These are phyloP conservation scores for Nysson spinosus DNA, from an alignment of 2,888 invertebrate species.

Conservation along the genomic window DNA sequence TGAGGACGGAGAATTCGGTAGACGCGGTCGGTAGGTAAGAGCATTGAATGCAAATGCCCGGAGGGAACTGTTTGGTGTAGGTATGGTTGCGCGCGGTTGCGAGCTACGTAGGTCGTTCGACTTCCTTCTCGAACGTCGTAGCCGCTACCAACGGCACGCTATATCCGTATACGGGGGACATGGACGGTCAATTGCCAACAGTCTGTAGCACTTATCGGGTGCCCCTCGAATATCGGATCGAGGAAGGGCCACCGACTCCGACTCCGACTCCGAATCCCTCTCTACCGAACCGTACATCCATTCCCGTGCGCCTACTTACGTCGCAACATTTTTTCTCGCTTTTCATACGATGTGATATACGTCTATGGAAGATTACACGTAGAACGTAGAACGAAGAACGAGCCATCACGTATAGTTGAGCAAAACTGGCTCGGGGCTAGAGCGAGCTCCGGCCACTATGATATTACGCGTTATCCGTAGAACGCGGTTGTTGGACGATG, in stretches of 20 bases:
- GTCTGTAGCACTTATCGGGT: slow-evolving; percentile 24
- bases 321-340: no score
- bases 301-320: not conserved
- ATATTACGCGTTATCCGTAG: no score
- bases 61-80: slow-evolving; percentile 44
- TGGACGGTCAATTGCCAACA: slow-evolving; percentile 46
- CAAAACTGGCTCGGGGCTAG: no score
- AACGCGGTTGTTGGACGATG: no score
- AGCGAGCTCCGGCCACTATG: no score
- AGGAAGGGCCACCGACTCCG: not conserved
- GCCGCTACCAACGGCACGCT: not conserved
- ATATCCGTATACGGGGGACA: slow-evolving; percentile 52
- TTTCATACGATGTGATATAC: no score
- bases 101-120: no score
- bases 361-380: no score
- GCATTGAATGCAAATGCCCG: slow-evolving; percentile 76
- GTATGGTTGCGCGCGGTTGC: slow-evolving; percentile 23
- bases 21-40: slow-evolving; percentile 64
- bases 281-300: not conserved
- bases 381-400: no score
- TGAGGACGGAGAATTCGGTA: slow-evolving; percentile 34
- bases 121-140: not conserved
- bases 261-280: not conserved
- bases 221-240: slow-evolving; percentile 24
- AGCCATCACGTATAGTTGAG: no score